phyloP scores from a whole-genome alignment of 2,797 vertebrate genomes.

The Urophycis tenuis region DNA sequence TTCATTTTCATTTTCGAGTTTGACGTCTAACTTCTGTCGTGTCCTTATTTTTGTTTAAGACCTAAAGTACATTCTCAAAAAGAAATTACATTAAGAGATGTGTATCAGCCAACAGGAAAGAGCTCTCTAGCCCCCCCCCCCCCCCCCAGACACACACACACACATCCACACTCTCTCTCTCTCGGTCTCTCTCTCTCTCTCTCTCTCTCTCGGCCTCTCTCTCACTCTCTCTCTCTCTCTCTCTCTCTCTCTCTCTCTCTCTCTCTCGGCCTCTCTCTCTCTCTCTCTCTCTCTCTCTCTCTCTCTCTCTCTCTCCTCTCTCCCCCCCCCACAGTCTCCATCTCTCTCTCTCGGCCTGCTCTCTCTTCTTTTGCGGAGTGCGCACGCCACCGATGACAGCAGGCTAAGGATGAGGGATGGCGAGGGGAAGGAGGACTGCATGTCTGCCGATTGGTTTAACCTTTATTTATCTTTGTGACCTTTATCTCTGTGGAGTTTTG shows the following conservation, averaged over 20 bases:
- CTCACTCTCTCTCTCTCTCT: not conserved
- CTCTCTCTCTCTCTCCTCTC: too few relatives aligned
- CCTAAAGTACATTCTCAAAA: not conserved
- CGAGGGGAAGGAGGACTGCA: not conserved
- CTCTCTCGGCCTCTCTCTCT: too few relatives aligned
- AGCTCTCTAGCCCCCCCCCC: too few relatives aligned
- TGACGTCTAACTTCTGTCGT: not conserved
- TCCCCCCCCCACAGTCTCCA: too few relatives aligned
- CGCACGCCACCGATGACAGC: not conserved
- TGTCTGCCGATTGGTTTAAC: constrained; percentile 13
- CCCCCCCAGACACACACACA: too few relatives aligned
- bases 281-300: not conserved
- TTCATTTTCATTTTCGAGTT: not conserved
- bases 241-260: not conserved
- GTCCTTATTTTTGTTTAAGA: not conserved
- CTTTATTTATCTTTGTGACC: constrained; percentile 13
- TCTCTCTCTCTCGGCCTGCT: not conserved
- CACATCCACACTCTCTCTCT: too few relatives aligned
- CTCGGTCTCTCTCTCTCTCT: not conserved
- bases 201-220: not conserved
- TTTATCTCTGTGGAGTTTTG: constrained; percentile 7
- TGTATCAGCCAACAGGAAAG: not conserved
- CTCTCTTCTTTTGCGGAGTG: not conserved
- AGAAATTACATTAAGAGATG: not conserved
- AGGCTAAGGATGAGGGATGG: not conserved